Evolutionary conservation across 2,797 vertebrate genomes (phyloP).

Genomic region (Streptopelia turtur): DNA sequence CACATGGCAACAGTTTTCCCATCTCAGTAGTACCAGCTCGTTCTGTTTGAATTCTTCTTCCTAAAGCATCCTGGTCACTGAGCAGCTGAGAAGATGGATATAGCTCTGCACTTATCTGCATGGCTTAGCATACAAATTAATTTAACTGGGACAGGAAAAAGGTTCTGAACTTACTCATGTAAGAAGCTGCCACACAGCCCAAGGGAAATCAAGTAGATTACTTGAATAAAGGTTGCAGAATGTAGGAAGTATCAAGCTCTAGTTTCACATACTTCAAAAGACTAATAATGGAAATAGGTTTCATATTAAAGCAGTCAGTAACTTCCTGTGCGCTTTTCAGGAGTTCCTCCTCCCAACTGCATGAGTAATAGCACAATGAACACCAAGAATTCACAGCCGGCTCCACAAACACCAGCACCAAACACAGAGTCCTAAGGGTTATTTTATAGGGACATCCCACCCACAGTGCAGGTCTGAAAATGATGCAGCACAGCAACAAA

Average conservation of each 20-base stretch:
- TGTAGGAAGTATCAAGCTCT: background rate
- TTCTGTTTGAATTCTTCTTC: background rate
- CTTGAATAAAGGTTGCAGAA: background rate
- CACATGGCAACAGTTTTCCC: background rate
- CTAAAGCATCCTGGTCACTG: background rate
- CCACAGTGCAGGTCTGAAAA: background rate
- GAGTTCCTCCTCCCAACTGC: background rate
- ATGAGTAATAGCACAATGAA: background rate
- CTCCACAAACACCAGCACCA: background rate
- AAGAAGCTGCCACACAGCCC: background rate
- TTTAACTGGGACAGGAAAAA: conserved; percentile 19
- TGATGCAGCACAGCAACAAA: background rate
- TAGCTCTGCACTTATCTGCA: background rate
- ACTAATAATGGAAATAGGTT: background rate
- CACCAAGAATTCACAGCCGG: background rate
- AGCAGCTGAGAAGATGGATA: conserved; percentile 1
- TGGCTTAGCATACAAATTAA: conserved; percentile 30
- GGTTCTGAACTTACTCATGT: background rate
- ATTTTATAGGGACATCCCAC: background rate
- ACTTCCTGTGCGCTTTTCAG: background rate
- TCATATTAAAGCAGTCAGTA: background rate
- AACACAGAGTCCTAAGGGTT: background rate
- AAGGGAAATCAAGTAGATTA: conserved; percentile 13
- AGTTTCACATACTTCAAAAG: background rate
- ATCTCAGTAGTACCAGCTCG: background rate